Evolutionary conservation across 2,113 vertebrate genomes (phyloP).

Genomic region (Baryphthengus martii): DNA sequence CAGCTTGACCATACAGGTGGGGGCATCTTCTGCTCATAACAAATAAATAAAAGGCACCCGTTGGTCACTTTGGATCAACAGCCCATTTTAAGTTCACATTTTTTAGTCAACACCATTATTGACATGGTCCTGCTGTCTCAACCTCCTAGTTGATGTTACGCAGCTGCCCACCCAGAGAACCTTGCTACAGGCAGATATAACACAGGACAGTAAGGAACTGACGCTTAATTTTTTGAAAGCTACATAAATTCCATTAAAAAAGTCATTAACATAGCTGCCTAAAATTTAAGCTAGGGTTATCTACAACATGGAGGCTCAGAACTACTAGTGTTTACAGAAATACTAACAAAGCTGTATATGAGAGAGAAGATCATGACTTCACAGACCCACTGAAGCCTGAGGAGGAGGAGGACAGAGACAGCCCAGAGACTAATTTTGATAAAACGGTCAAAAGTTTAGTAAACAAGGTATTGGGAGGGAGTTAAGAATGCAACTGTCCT

Average conservation of each 20-base stretch:
- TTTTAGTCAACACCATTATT: neutral
- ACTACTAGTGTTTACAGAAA: neutral
- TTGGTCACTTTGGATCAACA: too few species aligned
- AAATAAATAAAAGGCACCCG: neutral
- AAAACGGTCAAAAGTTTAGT: neutral
- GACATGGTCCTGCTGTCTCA: neutral
- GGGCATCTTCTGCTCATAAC: neutral
- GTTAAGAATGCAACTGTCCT: neutral
- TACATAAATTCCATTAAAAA: neutral
- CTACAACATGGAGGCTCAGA: neutral
- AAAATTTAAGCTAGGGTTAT: neutral
- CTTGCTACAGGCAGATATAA: neutral
- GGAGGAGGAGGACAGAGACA: neutral
- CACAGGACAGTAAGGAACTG: neutral
- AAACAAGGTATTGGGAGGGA: neutral
- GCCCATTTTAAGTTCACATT: neutral
- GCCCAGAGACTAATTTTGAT: neutral
- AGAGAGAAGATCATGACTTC: neutral
- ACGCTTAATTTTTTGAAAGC: rapidly evolving
- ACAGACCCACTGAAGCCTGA: neutral
- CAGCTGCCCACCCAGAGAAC: neutral
- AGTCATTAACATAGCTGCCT: neutral
- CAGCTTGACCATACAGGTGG: neutral
- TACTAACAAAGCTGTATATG: neutral
- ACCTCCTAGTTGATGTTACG: rapidly evolving